A percentile compares a stretch with the other conserved stretches of the same genome.
Conservation (phyloP, 2,888 invertebrate genomes). For the Drosophila recens region DNA sequence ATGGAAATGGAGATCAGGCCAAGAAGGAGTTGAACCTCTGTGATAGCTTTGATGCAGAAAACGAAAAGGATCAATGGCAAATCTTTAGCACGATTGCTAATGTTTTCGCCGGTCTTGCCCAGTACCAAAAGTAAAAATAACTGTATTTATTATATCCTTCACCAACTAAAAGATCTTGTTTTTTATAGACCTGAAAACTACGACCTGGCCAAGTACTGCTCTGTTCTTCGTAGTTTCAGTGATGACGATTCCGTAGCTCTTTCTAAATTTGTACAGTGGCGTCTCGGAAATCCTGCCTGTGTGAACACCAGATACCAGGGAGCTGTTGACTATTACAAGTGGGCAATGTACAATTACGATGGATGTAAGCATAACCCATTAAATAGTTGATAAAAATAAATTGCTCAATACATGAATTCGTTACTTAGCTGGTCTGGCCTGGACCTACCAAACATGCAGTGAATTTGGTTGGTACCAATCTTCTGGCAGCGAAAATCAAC, state of each 20-base stretch:
- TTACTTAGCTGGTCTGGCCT: slow-evolving; percentile 87
- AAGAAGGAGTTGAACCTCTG: slow-evolving; percentile 70
- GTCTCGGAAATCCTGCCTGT: slow-evolving; percentile 51
- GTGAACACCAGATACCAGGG: slow-evolving; percentile 54
- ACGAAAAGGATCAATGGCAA: slow-evolving; percentile 65
- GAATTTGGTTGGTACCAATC: slow-evolving; percentile 94
- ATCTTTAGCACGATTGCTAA: slow-evolving; percentile 74
- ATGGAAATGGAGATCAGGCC: slow-evolving; percentile 44
- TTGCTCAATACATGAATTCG: not conserved
- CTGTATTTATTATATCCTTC: too few species aligned
- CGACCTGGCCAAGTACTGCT: slow-evolving; percentile 54
- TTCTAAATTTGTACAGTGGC: slow-evolving; percentile 60
- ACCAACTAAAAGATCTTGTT: not conserved
- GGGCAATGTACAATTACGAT: slow-evolving; percentile 55
- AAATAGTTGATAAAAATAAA: too few species aligned
- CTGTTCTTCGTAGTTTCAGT: slow-evolving; percentile 46
- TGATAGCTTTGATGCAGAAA: slow-evolving; percentile 53
- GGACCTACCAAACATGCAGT: slow-evolving; percentile 93
- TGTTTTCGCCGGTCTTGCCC: slow-evolving; percentile 70
- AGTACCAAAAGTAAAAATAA: slow-evolving; percentile 62
- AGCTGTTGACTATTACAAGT: slow-evolving; percentile 53
- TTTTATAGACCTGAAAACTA: slow-evolving; percentile 47
- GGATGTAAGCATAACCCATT: slow-evolving; percentile 53
- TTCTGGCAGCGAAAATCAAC: slow-evolving; percentile 87
- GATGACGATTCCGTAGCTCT: slow-evolving; percentile 60